A percentile compares a stretch with the other conserved stretches of the same genome.
These are phyloP conservation scores for Eucera pruinosa DNA, from an alignment of 2,888 invertebrate genomes.

Conservation along the genomic window DNA sequence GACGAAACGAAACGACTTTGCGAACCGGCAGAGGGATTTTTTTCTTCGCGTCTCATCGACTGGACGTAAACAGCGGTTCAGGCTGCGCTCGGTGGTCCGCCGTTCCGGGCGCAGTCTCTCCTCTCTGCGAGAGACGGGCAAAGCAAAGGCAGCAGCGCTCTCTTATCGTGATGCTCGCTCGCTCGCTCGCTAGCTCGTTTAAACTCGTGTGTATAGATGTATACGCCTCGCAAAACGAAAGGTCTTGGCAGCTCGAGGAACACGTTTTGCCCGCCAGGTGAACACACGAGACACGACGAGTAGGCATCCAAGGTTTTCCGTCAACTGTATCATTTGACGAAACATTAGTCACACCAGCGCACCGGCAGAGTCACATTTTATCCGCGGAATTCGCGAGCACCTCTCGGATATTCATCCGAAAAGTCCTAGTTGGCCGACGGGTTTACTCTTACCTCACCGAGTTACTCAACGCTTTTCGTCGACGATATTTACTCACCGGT, in stretches of 20 bases:
- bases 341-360: constrained; percentile 65
- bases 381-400: constrained; percentile 54
- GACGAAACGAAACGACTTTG: constrained; percentile 42
- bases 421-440: too few species aligned
- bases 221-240: constrained; percentile 21
- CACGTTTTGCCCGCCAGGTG: constrained; percentile 62
- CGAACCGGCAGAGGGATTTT: constrained; percentile 1
- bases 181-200: too few species aligned
- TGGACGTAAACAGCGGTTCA: constrained; percentile 13
- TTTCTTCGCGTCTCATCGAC: background rate
- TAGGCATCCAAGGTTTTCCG: constrained; percentile 63
- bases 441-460: too few species aligned
- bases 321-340: constrained; percentile 66
- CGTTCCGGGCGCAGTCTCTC: background rate
- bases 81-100: background rate
- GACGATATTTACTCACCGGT: too few species aligned
- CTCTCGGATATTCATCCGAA: too few species aligned
- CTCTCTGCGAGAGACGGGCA: background rate
- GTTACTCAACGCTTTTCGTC: too few species aligned
- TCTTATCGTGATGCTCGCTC: constrained; percentile 2
- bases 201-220: too few species aligned
- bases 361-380: constrained; percentile 62
- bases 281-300: constrained; percentile 56
- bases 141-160: background rate
- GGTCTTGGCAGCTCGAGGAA: constrained; percentile 49